Base-by-base conservation (phyloP, 2,797 vertebrate species). In the Chromobotia macracanthus region DNA sequence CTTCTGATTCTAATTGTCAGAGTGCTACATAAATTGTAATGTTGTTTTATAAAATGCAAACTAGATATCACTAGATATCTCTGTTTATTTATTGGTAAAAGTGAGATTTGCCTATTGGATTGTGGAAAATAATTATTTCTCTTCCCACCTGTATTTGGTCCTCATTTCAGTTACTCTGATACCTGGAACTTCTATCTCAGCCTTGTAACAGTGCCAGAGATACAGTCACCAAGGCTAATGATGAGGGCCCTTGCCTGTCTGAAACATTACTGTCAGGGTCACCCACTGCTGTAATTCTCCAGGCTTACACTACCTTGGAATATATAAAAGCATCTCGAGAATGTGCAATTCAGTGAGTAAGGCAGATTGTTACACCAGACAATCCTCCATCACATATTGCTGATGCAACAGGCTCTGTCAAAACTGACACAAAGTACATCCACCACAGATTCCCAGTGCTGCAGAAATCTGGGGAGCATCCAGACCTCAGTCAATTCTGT, bases 201-300 rank as follows among this genome's bases (percentile, higher is more conserved):
- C 72, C 85, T 85, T 86, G 63, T 82, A 85, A 83, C 19, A 82
- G 77, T 87, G 84, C 84, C 84, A 88, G 84, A 83, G 82, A 68
- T 80, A 81, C 80, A 86, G 85, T 89, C 88, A 87, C 84, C 85
- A 82, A 85, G 87, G 87, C 84, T 86, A 82, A 84, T 74, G 82
- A 79, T 79, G 77, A 84, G 68, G 58, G n/a, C 70, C 83, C 69
- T 66, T 80, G 83, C 84, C 88, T 83, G 41, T 67, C 82, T 84
- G 18, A 69, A 46, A 28, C 28, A 68, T 64, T 56, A 69, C 56
- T 71, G 58, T 64, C 73, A 56, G 50, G 35, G 50, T 76, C 51
- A 38, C 23, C 51, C 74, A 56, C 25, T 48, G 7, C 56, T 60
- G 38, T 41, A 41, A 77, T 69, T 77, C 65, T 68, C 41, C 11